Percentiles rank a stretch among this genome's conserved stretches.
phyloP scores from a whole-genome alignment of 2,797 vertebrate species.

The Oreochromis grahami region DNA sequence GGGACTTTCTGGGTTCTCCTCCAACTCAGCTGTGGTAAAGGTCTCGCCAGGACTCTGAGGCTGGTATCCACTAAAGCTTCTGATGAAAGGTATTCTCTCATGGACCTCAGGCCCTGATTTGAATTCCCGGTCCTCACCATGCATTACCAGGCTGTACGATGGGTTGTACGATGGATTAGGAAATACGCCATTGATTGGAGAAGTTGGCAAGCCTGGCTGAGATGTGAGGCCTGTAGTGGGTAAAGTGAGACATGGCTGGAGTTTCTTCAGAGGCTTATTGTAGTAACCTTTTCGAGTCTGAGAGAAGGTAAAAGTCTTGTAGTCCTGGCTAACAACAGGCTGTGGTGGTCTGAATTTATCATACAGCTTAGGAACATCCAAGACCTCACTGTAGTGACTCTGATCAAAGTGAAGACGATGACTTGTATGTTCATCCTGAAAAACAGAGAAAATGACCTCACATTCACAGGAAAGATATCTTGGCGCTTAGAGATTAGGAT shows the following conservation, averaged over 20 bases:
- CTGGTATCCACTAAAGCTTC: neutral
- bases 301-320: neutral
- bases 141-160: neutral
- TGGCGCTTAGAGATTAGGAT: neutral
- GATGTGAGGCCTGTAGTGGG: neutral
- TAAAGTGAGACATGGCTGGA: neutral
- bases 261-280: neutral
- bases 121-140: conserved; percentile 54
- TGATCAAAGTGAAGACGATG: neutral
- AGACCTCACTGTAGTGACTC: conserved; percentile 68
- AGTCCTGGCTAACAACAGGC: neutral
- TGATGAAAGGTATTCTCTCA: neutral
- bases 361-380: conserved; percentile 38
- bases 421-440: neutral
- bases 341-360: neutral
- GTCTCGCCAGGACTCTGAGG: neutral
- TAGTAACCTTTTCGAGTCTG: neutral
- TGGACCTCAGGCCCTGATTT: neutral
- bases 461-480: neutral
- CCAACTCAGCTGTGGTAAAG: neutral
- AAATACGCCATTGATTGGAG: neutral
- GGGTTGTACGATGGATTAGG: conserved; percentile 20
- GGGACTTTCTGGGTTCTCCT: neutral
- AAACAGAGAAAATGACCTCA: neutral
- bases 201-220: neutral